Evolutionary conservation across 2,888 invertebrate genomes (phyloP).

Genomic region (Heliothis peltigera): DNA sequence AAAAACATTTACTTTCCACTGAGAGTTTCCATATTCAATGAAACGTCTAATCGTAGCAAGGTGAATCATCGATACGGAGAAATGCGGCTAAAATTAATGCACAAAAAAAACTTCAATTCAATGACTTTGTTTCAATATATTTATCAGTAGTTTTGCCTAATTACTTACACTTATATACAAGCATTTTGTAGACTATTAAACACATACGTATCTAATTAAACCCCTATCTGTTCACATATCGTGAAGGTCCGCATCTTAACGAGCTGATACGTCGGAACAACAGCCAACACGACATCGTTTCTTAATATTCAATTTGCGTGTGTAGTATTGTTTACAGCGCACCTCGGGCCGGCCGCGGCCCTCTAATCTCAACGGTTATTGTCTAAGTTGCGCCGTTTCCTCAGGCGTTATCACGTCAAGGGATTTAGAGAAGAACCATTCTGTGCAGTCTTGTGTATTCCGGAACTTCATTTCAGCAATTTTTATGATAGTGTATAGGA

Average conservation of each 20-base stretch:
- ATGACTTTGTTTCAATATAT: too few species aligned
- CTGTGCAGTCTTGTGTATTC: not conserved
- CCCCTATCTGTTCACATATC: not conserved
- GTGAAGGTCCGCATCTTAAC: not conserved
- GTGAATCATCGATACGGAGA: too few species aligned
- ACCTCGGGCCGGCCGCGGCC: constrained; percentile 54
- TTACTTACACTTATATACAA: too few species aligned
- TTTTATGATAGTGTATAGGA: too few species aligned
- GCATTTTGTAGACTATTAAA: not conserved
- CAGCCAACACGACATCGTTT: constrained; percentile 22
- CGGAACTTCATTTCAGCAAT: too few species aligned
- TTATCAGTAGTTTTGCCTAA: too few species aligned
- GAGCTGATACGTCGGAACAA: constrained; percentile 2
- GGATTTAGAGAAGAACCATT: constrained; percentile 17
- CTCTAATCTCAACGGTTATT: constrained; percentile 76
- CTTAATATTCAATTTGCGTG: constrained; percentile 61
- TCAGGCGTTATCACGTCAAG: constrained; percentile 45
- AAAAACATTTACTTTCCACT: too few species aligned
- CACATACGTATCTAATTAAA: not conserved
- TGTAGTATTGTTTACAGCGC: constrained; percentile 60
- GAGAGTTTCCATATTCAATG: too few species aligned
- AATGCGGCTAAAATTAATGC: too few species aligned
- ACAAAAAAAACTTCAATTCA: too few species aligned
- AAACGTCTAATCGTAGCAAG: too few species aligned
- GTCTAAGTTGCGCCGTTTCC: constrained; percentile 78